Evolutionary conservation across 2,113 vertebrate species (phyloP).

Genomic region (Varanus komodoensis): DNA sequence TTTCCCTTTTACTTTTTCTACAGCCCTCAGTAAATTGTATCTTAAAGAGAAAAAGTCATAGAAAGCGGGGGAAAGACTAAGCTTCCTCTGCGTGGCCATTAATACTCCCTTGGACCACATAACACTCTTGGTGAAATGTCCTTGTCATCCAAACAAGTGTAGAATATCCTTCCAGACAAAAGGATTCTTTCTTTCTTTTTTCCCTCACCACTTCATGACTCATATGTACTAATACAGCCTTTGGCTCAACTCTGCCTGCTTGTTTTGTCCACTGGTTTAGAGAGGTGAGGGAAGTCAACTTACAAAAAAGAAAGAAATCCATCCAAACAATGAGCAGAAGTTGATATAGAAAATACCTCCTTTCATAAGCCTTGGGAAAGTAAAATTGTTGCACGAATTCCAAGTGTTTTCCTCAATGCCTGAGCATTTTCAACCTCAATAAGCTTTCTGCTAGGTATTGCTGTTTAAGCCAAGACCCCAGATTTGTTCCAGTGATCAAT

Average conservation of each 20-base stretch:
- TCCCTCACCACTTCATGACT: conserved; percentile 7
- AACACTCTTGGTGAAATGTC: conserved; percentile 29
- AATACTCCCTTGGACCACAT: conserved; percentile 17
- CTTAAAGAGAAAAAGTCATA: conserved; percentile 3
- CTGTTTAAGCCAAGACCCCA: background rate
- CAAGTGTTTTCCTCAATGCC: conserved; percentile 21
- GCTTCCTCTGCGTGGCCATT: background rate
- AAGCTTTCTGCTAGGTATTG: background rate
- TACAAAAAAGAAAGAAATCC: conserved; percentile 24
- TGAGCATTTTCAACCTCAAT: conserved; percentile 17
- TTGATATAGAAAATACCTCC: background rate
- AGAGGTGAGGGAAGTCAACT: conserved; percentile 42
- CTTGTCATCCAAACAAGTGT: conserved; percentile 48
- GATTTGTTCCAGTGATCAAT: accelerated
- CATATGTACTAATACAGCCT: conserved; percentile 19
- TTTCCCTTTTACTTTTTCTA: conserved; percentile 11
- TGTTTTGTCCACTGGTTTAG: conserved; percentile 39
- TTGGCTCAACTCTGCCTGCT: conserved; percentile 30
- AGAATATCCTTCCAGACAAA: conserved; percentile 55
- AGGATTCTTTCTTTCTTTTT: conserved; percentile 10
- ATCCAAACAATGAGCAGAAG: conserved; percentile 23
- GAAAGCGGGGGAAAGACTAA: background rate
- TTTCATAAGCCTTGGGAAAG: background rate
- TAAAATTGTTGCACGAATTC: background rate
- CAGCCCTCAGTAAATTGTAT: conserved; percentile 32